Percentiles rank a stretch among this genome's conserved stretches.
phyloP scores from a whole-genome alignment of 1,140 invertebrate species.

The Aphis gossypii region DNA sequence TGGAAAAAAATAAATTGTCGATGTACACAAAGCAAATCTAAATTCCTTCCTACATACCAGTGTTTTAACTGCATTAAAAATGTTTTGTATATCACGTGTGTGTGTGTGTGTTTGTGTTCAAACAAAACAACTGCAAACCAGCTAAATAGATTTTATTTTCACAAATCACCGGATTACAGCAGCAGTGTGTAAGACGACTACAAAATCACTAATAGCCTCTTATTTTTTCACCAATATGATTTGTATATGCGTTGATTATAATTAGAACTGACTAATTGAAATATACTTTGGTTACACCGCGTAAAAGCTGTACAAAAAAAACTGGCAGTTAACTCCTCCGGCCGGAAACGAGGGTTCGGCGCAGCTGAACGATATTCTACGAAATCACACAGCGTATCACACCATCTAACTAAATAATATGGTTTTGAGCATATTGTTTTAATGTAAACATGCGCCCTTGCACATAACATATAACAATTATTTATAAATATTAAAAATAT shows the following conservation, averaged over 20 bases:
- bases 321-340: background rate
- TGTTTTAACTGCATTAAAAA: background rate
- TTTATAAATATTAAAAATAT: background rate
- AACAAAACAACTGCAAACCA: background rate
- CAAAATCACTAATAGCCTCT: background rate
- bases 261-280: background rate
- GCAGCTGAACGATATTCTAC: background rate
- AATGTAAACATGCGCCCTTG: background rate
- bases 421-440: background rate
- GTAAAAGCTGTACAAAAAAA: background rate
- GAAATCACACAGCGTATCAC: background rate
- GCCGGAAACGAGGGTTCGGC: background rate
- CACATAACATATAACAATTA: background rate
- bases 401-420: background rate
- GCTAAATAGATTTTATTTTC: background rate
- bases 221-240: background rate
- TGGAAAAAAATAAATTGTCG: background rate
- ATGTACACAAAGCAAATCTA: background rate
- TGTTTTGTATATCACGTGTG: background rate
- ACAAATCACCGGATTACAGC: background rate
- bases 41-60: background rate
- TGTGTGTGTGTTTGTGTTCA: background rate
- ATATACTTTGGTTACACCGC: background rate
- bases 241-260: conserved; percentile 1
- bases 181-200: background rate